Conservation (phyloP, 2,888 invertebrate species). For the Creontiades dilutus region DNA sequence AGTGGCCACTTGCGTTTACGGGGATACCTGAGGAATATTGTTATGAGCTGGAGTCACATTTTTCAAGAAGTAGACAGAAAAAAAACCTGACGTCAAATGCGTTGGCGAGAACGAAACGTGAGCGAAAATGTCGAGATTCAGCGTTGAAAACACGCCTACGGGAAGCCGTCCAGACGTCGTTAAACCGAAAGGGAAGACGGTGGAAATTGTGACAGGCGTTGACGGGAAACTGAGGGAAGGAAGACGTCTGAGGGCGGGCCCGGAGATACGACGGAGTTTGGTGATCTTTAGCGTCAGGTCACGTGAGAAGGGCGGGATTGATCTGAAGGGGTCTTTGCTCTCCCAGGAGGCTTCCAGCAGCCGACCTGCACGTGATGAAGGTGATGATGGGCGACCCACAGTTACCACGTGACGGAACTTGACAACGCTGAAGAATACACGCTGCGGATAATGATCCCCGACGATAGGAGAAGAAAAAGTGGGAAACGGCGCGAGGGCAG, state of each 20-base stretch:
- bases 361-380: conserved; percentile 6
- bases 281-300: conserved; percentile 40
- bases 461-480: too few relatives aligned
- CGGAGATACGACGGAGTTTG: background rate
- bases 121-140: too few relatives aligned
- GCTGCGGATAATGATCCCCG: too few relatives aligned
- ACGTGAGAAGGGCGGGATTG: conserved; percentile 33
- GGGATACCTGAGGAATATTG: too few relatives aligned
- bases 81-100: too few relatives aligned
- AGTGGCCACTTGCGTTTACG: too few relatives aligned
- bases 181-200: background rate
- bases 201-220: background rate
- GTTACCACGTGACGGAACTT: background rate
- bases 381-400: background rate
- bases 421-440: too few relatives aligned
- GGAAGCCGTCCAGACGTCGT: background rate
- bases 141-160: background rate
- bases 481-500: too few relatives aligned
- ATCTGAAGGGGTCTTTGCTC: conserved; percentile 13
- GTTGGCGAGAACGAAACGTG: too few relatives aligned
- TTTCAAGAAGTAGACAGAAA: too few relatives aligned
- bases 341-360: background rate
- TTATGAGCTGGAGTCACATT: too few relatives aligned
- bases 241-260: background rate
- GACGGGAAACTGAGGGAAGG: conserved; percentile 14